phyloP scores from a whole-genome alignment of 2,113 vertebrate species.

The Rhea americana region DNA sequence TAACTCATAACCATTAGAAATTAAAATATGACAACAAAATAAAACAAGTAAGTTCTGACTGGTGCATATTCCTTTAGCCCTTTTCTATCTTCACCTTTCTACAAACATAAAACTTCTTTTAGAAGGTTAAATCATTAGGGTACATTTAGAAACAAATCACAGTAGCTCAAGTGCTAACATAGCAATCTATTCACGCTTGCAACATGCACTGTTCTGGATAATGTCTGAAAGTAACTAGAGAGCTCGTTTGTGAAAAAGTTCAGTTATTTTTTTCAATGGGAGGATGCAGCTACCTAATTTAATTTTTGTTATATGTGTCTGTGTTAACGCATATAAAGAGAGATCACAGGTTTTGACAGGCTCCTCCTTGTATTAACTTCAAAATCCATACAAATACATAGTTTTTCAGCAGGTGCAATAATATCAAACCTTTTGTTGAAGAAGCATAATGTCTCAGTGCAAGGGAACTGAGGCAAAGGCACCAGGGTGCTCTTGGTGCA shows the following conservation, averaged over 20 bases:
- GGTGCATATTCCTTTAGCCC: background rate
- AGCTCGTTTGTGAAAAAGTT: conserved; percentile 29
- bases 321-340: background rate
- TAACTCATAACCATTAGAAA: background rate
- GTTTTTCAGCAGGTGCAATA: conserved; percentile 4
- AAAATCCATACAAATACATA: conserved; percentile 6
- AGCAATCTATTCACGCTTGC: background rate
- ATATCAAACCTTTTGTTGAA: background rate
- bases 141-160: background rate
- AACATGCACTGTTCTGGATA: conserved; percentile 21
- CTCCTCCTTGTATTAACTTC: background rate
- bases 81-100: background rate
- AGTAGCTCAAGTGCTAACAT: background rate
- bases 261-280: conserved; percentile 21
- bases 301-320: background rate
- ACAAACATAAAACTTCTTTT: accelerated
- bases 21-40: background rate
- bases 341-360: background rate
- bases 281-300: conserved; percentile 34
- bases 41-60: background rate
- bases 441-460: background rate
- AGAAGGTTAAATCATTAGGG: background rate
- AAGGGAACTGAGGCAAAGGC: background rate
- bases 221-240: conserved; percentile 20
- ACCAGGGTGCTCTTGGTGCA: background rate